Evolutionary conservation across 2,888 invertebrate species (phyloP), one percentile per base, ranked within the genome.

Genomic region (Tridacna crocea): DNA sequence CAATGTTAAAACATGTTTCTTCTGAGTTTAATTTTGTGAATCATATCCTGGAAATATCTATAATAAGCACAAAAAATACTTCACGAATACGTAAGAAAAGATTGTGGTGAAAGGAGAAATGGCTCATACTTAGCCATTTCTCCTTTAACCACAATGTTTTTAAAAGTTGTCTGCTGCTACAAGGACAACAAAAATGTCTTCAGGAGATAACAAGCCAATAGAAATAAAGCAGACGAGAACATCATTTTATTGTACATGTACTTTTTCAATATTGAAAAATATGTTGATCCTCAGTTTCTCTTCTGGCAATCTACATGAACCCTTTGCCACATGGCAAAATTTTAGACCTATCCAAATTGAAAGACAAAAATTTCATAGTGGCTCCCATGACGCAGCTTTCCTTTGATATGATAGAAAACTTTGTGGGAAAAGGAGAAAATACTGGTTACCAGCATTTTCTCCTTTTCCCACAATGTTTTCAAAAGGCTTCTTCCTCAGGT

Each of bases 21-120:
- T 10, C 55, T 55, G 55, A 17, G 4, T 6, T 55, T 2, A 36
- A 36, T 36, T 36, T 83, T 85, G 83, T 79, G 1, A 19, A 22
- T n/a, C 12, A 22, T n/a, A n/a, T 6, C 60, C 6, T 24, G n/a
- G 24, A 60, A 60, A 60, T 60, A n/a, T 24, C 8, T 0, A 60
- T 11, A 1, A 22, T 22, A 0, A 60, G n/a, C 60, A 60, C n/a
- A n/a, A 60, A 22, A 60, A 15, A 60, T 0, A 10, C 60, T 19
- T 10, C 22, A 22, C 10, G n/a, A 2, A 2, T 19, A 55, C 6
- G 10, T 3, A 19, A 3, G 19, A 55, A 55, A 55, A 55, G 6
- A 55, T 55, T 55, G 55, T 55, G 55, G 55, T 55, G 1, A 55
- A 55, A 6, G 55, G 55, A 55, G 55, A 55, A 55, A 19, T 55